phyloP scores from a whole-genome alignment of 2,888 invertebrate genomes.

The Limnephilus lunatus region DNA sequence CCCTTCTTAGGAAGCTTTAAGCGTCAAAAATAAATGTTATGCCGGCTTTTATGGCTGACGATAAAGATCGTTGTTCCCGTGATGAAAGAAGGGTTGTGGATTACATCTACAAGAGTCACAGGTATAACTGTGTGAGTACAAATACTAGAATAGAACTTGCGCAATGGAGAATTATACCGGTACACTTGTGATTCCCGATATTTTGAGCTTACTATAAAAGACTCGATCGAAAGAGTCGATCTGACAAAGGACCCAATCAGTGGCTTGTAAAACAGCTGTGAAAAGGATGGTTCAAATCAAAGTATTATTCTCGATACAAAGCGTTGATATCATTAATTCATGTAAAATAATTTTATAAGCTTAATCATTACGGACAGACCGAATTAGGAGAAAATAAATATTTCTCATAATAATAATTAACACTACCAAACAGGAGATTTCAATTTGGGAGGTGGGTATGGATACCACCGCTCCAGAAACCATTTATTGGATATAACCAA shows the following conservation, averaged over 20 bases:
- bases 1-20: neutral
- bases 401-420: no score
- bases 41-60: conserved; percentile 17
- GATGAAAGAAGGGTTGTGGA: neutral
- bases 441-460: no score
- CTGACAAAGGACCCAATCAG: no score
- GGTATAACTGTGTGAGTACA: neutral
- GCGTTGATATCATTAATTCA: neutral
- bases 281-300: neutral
- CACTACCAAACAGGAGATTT: neutral
- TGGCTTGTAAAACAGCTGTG: no score
- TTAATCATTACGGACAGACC: neutral
- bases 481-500: no score
- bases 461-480: no score
- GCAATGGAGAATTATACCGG: neutral
- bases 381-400: no score
- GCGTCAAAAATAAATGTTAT: conserved; percentile 24
- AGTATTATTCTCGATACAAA: neutral
- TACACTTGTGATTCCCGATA: neutral
- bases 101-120: neutral
- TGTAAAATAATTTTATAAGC: neutral
- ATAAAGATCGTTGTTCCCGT: neutral
- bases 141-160: neutral
- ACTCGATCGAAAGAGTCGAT: neutral
- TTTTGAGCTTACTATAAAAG: neutral